Base-by-base conservation (phyloP, 2,888 invertebrate species). In the Drepana falcataria region DNA sequence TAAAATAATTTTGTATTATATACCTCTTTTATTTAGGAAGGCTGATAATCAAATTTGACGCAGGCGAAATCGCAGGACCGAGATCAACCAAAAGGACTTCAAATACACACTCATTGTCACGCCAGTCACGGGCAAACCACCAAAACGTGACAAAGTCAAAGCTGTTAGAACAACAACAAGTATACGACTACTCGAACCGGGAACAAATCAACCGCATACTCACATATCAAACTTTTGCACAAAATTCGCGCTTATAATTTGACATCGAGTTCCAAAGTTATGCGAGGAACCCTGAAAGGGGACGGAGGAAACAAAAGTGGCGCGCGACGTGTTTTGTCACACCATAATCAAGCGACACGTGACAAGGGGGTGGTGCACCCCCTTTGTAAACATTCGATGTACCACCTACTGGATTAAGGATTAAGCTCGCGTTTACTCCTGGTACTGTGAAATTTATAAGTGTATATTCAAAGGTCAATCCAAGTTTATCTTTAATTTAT, bases 281-380 rank as follows among this genome's bases (percentile, higher is more conserved):
- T 49, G 35, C 55, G 52, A 59, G 60, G 58, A 59, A 61, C 69
- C 65, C 69, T 61, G 57, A 66, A 72, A 70, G 64, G 63, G 61
- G 64, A 63, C 60, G 63, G 64, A 59, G 65, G 65, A 71, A 68
- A 71, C 59, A 69, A 75, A 78, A 72, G 70, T 71, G 74, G 71
- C 69, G 70, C 65, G 69, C 69, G 72, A 70, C 76, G 75, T 81
- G 79, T 83, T 77, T 76, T 78, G 83, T 83, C 83, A 81, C 78
- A 82, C 72, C 69, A 61, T 66, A 67, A 69, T 69, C 69, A 69
- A 66, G 66, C 67, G 64, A 64, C 67, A 66, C 61, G 64, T 66
- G 58, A 71, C 73, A 75, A 71, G 73, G 64, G 62, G 59, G 53
- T 56, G 48, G 54, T 47, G 59, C 57, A 51, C 55, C 64, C 59